A percentile compares a stretch with the other conserved stretches of the same genome.
These are phyloP conservation scores for Palloptera scutellata DNA, from an alignment of 2,888 invertebrate species.

Conservation along the genomic window DNA sequence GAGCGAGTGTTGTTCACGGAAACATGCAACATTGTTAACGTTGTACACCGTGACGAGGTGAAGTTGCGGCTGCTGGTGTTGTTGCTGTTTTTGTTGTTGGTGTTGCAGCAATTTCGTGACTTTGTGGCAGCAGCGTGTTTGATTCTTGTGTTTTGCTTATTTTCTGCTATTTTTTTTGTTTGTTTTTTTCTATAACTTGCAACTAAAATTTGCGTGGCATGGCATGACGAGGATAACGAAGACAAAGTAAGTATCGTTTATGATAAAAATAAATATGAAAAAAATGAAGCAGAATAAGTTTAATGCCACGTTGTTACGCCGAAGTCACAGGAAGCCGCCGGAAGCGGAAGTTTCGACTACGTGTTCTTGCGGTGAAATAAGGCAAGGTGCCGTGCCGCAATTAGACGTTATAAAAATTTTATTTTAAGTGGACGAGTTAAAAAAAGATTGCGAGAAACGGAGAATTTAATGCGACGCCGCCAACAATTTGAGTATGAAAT, in stretches of 20 bases:
- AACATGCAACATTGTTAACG: background rate
- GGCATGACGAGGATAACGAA: slow-evolving; percentile 16
- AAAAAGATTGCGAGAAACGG: too few relatives aligned
- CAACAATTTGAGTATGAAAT: too few relatives aligned
- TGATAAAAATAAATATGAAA: slow-evolving; percentile 3
- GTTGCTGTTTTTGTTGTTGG: slow-evolving; percentile 1
- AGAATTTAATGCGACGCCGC: too few relatives aligned
- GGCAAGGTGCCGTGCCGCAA: slow-evolving; percentile 20
- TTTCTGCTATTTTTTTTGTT: slow-evolving; percentile 30
- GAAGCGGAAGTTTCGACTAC: slow-evolving; percentile 19
- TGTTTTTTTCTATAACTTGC: background rate
- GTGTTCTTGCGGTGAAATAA: slow-evolving; percentile 16
- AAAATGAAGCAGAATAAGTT: background rate
- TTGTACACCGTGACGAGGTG: slow-evolving; percentile 18
- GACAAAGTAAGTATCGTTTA: background rate
- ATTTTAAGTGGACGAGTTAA: too few relatives aligned
- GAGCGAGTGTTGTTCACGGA: slow-evolving; percentile 3
- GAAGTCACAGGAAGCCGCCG: slow-evolving; percentile 19
- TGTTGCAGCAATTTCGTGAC: slow-evolving; percentile 28
- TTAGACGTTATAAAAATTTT: slow-evolving; percentile 14
- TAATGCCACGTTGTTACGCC: background rate
- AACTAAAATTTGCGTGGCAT: slow-evolving; percentile 25
- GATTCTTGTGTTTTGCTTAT: slow-evolving; percentile 14
- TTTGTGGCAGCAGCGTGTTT: slow-evolving; percentile 21
- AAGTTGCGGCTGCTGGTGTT: slow-evolving; percentile 9